phyloP scores from a whole-genome alignment of 2,797 vertebrate genomes.

The Cyprinodon diabolis region DNA sequence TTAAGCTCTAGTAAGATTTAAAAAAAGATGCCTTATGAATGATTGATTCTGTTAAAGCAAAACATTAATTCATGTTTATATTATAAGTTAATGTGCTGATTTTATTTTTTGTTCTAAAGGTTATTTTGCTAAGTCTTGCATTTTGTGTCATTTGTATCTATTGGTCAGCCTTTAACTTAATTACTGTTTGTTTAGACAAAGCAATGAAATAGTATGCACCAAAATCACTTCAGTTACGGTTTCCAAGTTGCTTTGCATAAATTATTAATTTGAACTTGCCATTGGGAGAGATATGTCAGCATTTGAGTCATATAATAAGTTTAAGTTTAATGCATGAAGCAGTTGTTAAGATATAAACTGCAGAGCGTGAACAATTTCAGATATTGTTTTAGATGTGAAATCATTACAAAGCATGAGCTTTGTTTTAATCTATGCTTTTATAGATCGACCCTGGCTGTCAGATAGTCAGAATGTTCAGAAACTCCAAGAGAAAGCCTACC shows the following conservation, averaged over 20 bases:
- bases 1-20: not conserved
- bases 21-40: not conserved
- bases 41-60: not conserved
- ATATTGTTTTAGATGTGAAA: not conserved
- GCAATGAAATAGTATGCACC: not conserved
- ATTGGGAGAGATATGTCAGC: not conserved
- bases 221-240: not conserved
- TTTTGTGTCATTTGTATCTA: not conserved
- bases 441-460: slow-evolving; percentile 89
- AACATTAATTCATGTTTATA: not conserved
- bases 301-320: not conserved
- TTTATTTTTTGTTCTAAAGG: not conserved
- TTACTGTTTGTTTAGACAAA: not conserved
- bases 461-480: slow-evolving; percentile 89
- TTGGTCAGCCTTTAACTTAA: not conserved
- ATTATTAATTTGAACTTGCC: not conserved
- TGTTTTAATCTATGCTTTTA: slow-evolving; percentile 1
- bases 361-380: not conserved
- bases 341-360: not conserved
- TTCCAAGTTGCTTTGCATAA: not conserved
- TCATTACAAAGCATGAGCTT: not conserved
- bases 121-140: not conserved
- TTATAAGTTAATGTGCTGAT: not conserved
- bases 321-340: not conserved
- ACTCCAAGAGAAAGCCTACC: slow-evolving; percentile 89